These are phyloP conservation scores for Danaus melanippus DNA, from an alignment of 1,140 invertebrate species.

Conservation along the genomic window DNA sequence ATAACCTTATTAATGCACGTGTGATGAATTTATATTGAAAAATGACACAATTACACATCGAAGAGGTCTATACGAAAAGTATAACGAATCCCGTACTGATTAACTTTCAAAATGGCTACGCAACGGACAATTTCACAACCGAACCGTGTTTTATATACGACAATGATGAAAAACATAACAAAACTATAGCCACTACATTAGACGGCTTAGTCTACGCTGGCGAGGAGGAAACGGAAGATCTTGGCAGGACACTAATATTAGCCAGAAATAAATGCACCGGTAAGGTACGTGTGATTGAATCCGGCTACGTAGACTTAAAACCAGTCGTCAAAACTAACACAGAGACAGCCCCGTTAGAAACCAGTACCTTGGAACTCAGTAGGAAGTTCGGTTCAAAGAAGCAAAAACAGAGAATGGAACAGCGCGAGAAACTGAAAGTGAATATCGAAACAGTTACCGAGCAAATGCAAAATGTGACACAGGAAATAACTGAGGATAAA, in stretches of 20 bases:
- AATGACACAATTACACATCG: slow-evolving; percentile 31
- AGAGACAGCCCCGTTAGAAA: slow-evolving; percentile 27
- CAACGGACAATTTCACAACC: slow-evolving; percentile 29
- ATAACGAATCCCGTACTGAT: slow-evolving; percentile 34
- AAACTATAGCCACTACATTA: slow-evolving; percentile 31
- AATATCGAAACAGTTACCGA: slow-evolving; percentile 46
- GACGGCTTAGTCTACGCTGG: slow-evolving; percentile 41
- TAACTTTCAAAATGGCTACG: slow-evolving; percentile 50
- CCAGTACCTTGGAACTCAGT: slow-evolving; percentile 44
- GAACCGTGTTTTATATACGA: slow-evolving; percentile 30
- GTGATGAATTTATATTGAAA: not conserved
- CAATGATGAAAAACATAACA: slow-evolving; percentile 26
- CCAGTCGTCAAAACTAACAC: slow-evolving; percentile 29
- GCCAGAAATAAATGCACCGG: slow-evolving; percentile 42
- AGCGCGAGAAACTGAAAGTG: slow-evolving; percentile 47
- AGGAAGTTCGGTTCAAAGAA: slow-evolving; percentile 62
- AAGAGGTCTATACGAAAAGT: slow-evolving; percentile 37
- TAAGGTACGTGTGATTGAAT: slow-evolving; percentile 48
- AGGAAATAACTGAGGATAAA: slow-evolving; percentile 38
- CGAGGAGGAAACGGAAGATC: slow-evolving; percentile 36
- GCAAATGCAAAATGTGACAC: slow-evolving; percentile 47
- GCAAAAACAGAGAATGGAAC: slow-evolving; percentile 48
- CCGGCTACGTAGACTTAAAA: slow-evolving; percentile 33
- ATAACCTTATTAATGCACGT: slow-evolving; percentile 12
- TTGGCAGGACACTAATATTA: slow-evolving; percentile 42